Evolutionary conservation across 2,888 invertebrate genomes (phyloP), one percentile per base, ranked within the genome.

Genomic region (Ophion slaviceki): DNA sequence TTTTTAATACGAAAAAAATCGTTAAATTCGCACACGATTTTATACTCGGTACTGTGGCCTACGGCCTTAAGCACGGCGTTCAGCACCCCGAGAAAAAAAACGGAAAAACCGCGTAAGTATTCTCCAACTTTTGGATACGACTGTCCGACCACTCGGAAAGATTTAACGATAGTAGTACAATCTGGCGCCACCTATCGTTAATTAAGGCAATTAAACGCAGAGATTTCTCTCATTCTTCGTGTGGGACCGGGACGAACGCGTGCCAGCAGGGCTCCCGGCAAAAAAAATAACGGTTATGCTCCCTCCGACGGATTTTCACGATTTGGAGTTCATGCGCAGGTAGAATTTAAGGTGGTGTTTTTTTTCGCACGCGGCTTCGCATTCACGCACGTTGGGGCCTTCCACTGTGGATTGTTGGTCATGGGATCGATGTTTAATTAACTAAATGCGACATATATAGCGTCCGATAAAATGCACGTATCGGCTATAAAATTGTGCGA

Each of bases 401-500:
- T 47, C 78, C 79, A 57, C 64, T 62, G 83, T 77, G 79, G 81
- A 77, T 79, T 47, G 82, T 86, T 82, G 84, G 80, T 47, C 82
- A 32, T 36, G 47, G 67, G 10, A 61, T 72, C 85, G 87, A 85
- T 89, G 87, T 92, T 92, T 91, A 92, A 92, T 93, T 92, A 92
- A 91, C 89, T 91, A 91, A 92, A 91, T 87, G 90, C 86, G 86
- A 87, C 89, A 86, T 53, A 53, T 53, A 53, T 86, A 84, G 85
- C 87, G 84, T 87, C 86, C 90, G 90, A 92, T 92, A 92, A 92
- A 91, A 88, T 89, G 87, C 90, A 89, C 89, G 90, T 90, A 91
- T 90, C 89, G 88, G 89, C 89, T 87, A 91, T 92, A 92, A 93
- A 92, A 87, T 91, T 89, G 68, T 47, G 20, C 28, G 61, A 74